Percentiles rank a stretch among this genome's conserved stretches.
Evolutionary conservation across 2,113 vertebrate genomes (phyloP).

Genomic region (Ptilorrhoa leucosticta): DNA sequence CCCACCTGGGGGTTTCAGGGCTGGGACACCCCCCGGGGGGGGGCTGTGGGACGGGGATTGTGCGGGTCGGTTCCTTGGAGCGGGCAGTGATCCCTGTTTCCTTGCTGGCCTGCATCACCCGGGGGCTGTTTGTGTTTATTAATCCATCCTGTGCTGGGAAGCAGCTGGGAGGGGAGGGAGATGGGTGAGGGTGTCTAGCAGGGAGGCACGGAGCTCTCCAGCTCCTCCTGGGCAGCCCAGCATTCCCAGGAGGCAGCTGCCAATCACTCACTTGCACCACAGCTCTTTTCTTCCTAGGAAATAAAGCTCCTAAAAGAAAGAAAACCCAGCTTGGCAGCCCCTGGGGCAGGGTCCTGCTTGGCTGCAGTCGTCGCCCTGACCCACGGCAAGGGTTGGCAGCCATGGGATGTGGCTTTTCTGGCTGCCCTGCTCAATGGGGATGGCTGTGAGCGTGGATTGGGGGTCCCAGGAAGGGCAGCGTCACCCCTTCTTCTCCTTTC

Average conservation of each 20-base stretch:
- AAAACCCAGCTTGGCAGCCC: not conserved
- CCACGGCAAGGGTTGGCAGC: not conserved
- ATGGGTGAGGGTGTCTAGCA: not conserved
- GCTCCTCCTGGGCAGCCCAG: not conserved
- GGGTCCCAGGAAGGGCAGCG: not conserved
- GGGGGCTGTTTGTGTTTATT: not conserved
- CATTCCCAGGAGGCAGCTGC: not conserved
- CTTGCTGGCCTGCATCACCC: not conserved
- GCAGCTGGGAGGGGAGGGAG: not conserved
- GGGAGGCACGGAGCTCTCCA: not conserved
- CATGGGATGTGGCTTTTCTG: not conserved
- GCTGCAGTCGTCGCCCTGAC: not conserved
- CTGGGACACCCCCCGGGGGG: fast-evolving
- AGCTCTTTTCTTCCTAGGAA: not conserved
- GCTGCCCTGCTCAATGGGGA: not conserved
- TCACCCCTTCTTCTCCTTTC: not conserved
- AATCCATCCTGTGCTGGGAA: not conserved
- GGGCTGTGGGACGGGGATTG: not conserved
- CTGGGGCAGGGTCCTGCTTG: not conserved
- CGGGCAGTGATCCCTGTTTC: fast-evolving
- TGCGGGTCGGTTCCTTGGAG: not conserved
- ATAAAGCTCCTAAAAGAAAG: not conserved
- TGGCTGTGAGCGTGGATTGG: not conserved
- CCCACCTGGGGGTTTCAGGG: not conserved
- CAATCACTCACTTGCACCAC: not conserved